Evolutionary conservation across 2,113 vertebrate species (phyloP), one percentile per base, ranked within the genome.

Genomic region (Hylia prasina): DNA sequence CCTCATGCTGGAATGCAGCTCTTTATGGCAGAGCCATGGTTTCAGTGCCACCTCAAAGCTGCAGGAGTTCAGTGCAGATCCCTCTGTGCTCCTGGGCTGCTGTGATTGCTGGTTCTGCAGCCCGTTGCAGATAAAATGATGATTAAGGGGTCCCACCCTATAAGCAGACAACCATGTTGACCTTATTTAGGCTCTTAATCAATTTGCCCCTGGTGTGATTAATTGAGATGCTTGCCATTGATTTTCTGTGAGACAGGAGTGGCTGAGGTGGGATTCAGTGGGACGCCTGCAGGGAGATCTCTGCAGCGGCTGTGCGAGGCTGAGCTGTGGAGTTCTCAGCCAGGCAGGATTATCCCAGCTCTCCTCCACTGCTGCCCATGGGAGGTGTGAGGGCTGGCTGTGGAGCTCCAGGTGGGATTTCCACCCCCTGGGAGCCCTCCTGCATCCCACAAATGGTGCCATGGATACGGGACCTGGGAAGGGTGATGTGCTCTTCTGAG

Each of bases 111-210:
- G 54, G 60, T 81, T 89, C 93, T 9, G n/a, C 93, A 89, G 82
- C 93, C 97, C 95, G 47, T 92, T 96, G 97, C 95, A 96, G 97
- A 96, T 97, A 97, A 98, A 98, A 98, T 93, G 97, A 98, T 98
- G 98, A 98, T 98, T 97, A 98, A 98, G 96, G 98, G 98, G 98
- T 98, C 98, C 95, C 98, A 97, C 96, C 98, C 98, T 98, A 97
- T 97, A 98, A 98, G 98, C 97, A 98, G 98, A 98, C 97, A 98
- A 96, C 96, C 98, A 97, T 97, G 97, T 97, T 97, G 98, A 98
- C 98, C 98, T 98, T 98, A 98, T 98, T 98, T 98, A 98, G 98
- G 98, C 96, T 96, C 86, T 95, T 97, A 94, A 98, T 98, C 98
- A 98, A 97, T 98, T 98, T 97, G 94, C 92, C 95, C 97, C 98